Conservation (phyloP, 2,888 invertebrate genomes). For the Salticus scenicus region DNA sequence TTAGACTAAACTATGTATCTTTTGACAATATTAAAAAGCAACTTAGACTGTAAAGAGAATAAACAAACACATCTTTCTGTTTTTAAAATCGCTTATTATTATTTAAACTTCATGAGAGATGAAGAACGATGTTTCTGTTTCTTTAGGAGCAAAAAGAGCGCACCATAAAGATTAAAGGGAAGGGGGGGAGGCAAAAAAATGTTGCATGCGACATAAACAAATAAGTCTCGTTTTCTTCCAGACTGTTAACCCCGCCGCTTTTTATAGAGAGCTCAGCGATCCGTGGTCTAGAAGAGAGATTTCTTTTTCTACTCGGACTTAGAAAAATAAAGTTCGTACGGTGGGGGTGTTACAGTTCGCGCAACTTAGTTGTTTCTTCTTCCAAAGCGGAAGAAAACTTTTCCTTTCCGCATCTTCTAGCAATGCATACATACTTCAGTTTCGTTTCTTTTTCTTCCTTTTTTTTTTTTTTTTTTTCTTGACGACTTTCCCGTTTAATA, state of each 20-base stretch:
- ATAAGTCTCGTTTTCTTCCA: conserved; percentile 38
- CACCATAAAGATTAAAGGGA: not conserved
- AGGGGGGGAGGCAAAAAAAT: not conserved
- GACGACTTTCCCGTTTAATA: too few species aligned
- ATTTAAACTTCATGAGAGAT: too few species aligned
- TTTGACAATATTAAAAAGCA: too few species aligned
- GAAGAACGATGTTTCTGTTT: too few species aligned
- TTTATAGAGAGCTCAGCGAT: conserved; percentile 27
- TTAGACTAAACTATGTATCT: too few species aligned
- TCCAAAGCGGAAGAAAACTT: not conserved
- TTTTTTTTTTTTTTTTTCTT: too few species aligned
- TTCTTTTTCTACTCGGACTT: not conserved
- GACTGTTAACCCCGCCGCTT: conserved; percentile 33
- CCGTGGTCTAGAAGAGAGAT: not conserved
- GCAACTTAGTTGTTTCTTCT: not conserved
- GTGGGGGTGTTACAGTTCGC: not conserved
- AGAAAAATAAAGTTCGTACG: not conserved
- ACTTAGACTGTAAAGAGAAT: too few species aligned
- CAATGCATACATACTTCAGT: too few species aligned
- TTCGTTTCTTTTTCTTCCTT: too few species aligned
- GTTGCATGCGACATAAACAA: conserved; percentile 22
- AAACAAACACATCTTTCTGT: too few species aligned
- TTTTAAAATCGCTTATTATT: too few species aligned
- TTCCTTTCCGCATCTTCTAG: too few species aligned
- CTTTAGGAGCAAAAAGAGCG: conserved; percentile 8